Evolutionary conservation across 2,113 vertebrate genomes (phyloP), one percentile per base, ranked within the genome.

Genomic region (Cyprinodon variegatus): DNA sequence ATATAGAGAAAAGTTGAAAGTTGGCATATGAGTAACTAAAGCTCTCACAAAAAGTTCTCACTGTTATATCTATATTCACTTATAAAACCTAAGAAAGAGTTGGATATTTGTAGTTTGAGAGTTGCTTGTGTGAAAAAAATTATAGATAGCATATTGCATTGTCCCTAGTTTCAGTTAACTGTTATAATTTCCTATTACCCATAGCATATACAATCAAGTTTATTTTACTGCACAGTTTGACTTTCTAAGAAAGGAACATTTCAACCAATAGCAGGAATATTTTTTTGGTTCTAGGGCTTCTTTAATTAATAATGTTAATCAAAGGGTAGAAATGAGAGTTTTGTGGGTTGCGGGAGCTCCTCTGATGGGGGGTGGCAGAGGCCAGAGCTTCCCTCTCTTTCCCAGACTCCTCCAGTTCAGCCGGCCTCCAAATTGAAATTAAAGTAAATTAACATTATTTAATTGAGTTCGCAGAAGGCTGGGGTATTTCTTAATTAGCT

Each of bases 381-480:
- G 92, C 87, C 87, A 89, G 63, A 71, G 79, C 88, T 66, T 77
- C 85, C 79, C 82, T 88, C 86, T 76, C 76, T 88, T 87, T 86
- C 81, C 69, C 57, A 84, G 57, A 90, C 87, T 71, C 79, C 87
- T 87, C 78, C 85, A 77, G 83, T 86, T 91, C 85, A 86, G 70
- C 74, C 87, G 88, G 48, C 82, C 84, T 88, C 86, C 87, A 93
- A 92, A 94, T 93, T 93, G 89, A 94, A 94, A 94, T 93, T 91
- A 93, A 89, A 93, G 91, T 90, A 92, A 93, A 95, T 95, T 93
- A 94, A 93, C 92, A 93, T 93, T 84, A 92, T 93, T 94, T 94
- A 95, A 95, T 95, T 93, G 93, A 92, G 94, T 94, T 94, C 91
- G 90, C 90, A 82, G 82, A 90, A 92, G 92, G 91, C 92, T 90